Evolutionary conservation across 1,140 invertebrate species (phyloP).

Genomic region (Brachionus sp.): DNA sequence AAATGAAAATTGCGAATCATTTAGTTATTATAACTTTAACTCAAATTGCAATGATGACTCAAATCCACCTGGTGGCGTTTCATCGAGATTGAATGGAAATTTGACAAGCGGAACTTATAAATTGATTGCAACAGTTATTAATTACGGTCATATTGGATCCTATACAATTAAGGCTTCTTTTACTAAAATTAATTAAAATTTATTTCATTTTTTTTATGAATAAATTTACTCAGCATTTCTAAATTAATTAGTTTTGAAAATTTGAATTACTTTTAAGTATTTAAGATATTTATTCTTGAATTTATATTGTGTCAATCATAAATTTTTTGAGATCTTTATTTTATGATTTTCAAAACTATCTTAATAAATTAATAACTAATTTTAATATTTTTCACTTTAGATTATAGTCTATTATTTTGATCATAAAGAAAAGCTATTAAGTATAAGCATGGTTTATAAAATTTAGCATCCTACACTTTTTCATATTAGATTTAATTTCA

Average conservation of each 20-base stretch:
- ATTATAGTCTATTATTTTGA: no score
- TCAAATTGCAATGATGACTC: constrained; percentile 9
- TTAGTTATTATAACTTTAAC: not conserved
- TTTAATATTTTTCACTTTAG: no score
- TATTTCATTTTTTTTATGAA: not conserved
- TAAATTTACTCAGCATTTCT: not conserved
- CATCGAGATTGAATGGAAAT: not conserved
- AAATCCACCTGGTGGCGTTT: not conserved
- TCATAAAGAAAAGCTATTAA: no score
- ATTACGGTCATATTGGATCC: not conserved
- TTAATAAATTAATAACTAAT: no score
- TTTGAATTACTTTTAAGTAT: not conserved
- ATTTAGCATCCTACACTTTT: no score
- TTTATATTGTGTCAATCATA: no score
- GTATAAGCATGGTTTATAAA: no score
- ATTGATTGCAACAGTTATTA: not conserved
- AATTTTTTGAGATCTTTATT: no score
- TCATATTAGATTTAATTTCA: no score
- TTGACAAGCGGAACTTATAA: not conserved
- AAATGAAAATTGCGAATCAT: not conserved
- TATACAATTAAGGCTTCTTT: not conserved
- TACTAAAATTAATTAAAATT: not conserved
- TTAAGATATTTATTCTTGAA: no score
- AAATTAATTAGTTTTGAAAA: not conserved
- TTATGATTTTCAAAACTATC: no score